phyloP scores from a whole-genome alignment of 2,888 invertebrate species.

The Steinernema carpocapsae region DNA sequence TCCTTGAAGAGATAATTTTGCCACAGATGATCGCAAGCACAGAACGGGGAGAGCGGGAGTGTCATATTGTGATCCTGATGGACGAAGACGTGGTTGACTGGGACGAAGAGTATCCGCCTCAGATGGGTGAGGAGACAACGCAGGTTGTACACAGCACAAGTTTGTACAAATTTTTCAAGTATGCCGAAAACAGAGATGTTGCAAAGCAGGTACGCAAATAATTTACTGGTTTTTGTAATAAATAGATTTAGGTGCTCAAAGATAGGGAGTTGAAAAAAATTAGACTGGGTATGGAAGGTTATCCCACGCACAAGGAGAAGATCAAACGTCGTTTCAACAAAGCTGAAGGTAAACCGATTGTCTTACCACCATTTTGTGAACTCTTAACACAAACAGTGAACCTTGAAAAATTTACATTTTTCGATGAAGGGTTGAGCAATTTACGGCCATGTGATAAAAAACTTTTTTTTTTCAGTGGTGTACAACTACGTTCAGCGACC shows the following conservation, averaged over 20 bases:
- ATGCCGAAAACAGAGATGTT: slow-evolving; percentile 98
- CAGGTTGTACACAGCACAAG: slow-evolving; percentile 77
- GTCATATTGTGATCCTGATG: slow-evolving; percentile 91
- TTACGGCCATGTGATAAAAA: background rate
- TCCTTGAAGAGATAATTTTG: slow-evolving; percentile 90
- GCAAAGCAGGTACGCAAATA: slow-evolving; percentile 80
- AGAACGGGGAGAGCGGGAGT: slow-evolving; percentile 89
- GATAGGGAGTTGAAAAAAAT: slow-evolving; percentile 98
- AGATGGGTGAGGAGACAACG: slow-evolving; percentile 94
- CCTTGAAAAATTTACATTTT: background rate
- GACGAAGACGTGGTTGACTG: slow-evolving; percentile 96
- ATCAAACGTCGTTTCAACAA: slow-evolving; percentile 91
- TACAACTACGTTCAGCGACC: slow-evolving; percentile 99
- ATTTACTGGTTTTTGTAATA: background rate
- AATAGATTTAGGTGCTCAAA: slow-evolving; percentile 80
- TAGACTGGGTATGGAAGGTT: slow-evolving; percentile 93
- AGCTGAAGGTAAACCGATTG: slow-evolving; percentile 79
- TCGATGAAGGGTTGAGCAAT: background rate
- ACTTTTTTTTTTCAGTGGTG: slow-evolving; percentile 76
- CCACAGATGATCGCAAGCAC: slow-evolving; percentile 87
- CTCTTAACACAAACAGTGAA: no score
- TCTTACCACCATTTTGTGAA: no score
- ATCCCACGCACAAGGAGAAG: slow-evolving; percentile 99
- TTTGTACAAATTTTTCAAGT: slow-evolving; percentile 93
- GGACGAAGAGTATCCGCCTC: slow-evolving; percentile 98